Evolutionary conservation across 2,113 vertebrate genomes (phyloP).

Genomic region (Elanoides forficatus): DNA sequence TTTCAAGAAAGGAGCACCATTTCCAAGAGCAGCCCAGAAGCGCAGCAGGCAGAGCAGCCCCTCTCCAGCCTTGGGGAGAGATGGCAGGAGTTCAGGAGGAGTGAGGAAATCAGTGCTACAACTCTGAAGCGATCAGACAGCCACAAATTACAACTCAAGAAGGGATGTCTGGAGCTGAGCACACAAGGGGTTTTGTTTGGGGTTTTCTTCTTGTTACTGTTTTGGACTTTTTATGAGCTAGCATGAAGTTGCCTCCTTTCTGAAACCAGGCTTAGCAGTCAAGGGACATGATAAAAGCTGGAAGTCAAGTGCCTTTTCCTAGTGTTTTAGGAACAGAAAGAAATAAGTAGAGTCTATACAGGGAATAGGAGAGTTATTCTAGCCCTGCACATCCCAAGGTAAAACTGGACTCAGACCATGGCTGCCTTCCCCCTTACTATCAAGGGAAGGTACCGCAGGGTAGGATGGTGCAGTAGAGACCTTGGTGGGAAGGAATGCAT

Average conservation of each 20-base stretch:
- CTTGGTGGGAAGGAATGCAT: neutral
- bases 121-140: neutral
- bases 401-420: neutral
- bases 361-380: neutral
- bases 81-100: neutral
- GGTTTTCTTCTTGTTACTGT: neutral
- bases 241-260: neutral
- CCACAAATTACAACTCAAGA: conserved; percentile 24
- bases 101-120: neutral
- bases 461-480: neutral
- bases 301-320: neutral
- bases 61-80: neutral
- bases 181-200: neutral
- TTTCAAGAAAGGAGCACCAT: neutral
- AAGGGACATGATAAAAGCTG: neutral
- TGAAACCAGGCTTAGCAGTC: neutral
- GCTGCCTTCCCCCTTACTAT: neutral
- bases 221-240: neutral
- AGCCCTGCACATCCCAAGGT: neutral
- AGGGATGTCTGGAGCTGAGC: neutral
- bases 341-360: neutral
- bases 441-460: neutral
- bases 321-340: neutral
- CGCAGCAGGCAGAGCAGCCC: neutral
- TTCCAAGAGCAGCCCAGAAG: neutral